phyloP scores from a whole-genome alignment of 2,113 vertebrate species.

The Ictalurus punctatus region DNA sequence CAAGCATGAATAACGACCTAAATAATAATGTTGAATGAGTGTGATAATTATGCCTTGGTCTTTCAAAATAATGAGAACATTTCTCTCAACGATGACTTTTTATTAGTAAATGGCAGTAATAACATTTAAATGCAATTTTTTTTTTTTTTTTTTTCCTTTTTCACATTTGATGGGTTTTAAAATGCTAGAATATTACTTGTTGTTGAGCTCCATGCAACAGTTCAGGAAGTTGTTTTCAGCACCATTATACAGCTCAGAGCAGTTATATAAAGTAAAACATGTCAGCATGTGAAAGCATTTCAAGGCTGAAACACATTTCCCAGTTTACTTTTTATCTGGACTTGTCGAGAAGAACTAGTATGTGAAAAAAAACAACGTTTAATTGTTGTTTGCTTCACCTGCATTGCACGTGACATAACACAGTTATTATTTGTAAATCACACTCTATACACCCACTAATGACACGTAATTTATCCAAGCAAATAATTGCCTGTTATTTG shows the following conservation, averaged over 20 bases:
- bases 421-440: constrained; percentile 1
- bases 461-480: not conserved
- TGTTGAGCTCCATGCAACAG: not conserved
- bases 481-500: constrained; percentile 5
- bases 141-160: not conserved
- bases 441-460: not conserved
- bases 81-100: not conserved
- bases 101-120: not conserved
- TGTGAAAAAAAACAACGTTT: not conserved
- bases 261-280: not conserved
- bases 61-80: not conserved
- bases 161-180: not conserved
- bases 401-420: not conserved
- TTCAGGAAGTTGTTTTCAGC: not conserved
- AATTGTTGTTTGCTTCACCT: constrained; percentile 6
- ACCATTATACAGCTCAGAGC: no score
- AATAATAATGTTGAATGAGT: not conserved
- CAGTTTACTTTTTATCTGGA: not conserved
- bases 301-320: not conserved
- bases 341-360: not conserved
- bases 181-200: not conserved
- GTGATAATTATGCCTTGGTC: not conserved
- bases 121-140: not conserved
- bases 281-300: not conserved
- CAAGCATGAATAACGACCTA: no score